Evolutionary conservation across 2,113 vertebrate genomes (phyloP).

Genomic region (Lamprotornis superbus): DNA sequence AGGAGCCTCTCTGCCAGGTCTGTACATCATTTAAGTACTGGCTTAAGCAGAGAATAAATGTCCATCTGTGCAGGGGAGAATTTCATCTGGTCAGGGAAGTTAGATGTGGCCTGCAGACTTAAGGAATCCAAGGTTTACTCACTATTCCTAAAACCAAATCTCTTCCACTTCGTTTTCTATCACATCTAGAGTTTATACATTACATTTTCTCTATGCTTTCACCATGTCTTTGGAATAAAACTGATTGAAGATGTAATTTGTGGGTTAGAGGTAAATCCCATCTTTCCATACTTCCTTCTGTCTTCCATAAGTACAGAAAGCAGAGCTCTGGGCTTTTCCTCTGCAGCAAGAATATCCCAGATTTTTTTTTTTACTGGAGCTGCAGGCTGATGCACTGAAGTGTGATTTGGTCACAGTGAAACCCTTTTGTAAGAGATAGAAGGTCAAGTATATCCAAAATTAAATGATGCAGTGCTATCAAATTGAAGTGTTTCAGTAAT

Average conservation of each 20-base stretch:
- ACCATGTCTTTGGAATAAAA: background rate
- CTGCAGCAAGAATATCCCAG: background rate
- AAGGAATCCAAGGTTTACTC: conserved; percentile 9
- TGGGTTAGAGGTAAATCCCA: background rate
- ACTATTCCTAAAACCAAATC: background rate
- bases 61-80: conserved; percentile 46
- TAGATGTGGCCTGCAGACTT: background rate
- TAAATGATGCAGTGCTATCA: background rate
- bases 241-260: background rate
- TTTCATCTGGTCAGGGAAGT: conserved; percentile 41
- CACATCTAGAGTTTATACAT: background rate
- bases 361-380: background rate
- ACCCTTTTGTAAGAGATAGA: background rate
- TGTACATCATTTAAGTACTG: conserved; percentile 30
- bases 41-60: conserved; percentile 16
- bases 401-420: background rate
- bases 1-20: conserved; percentile 25
- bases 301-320: background rate
- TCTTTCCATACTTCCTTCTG: background rate
- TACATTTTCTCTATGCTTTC: background rate
- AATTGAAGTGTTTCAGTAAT: background rate
- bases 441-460: background rate
- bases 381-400: background rate
- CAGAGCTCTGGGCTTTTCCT: background rate
- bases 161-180: background rate